Evolutionary conservation across 2,797 vertebrate genomes (phyloP).

Genomic region (Hozukius guyotensis): DNA sequence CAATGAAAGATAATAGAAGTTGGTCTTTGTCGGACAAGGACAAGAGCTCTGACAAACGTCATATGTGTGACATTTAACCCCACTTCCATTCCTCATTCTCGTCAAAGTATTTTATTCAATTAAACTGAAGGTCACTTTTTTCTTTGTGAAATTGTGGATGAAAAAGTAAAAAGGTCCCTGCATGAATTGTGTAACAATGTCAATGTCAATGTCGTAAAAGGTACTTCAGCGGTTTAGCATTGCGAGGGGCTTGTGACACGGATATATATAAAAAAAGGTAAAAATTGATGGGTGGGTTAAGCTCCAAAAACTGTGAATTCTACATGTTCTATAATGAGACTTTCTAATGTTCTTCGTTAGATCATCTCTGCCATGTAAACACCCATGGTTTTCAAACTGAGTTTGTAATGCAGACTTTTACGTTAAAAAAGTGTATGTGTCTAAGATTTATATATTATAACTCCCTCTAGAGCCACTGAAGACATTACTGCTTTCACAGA

Average conservation of each 20-base stretch:
- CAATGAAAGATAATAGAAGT: neutral
- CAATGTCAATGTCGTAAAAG: neutral
- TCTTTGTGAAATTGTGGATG: conserved; percentile 2
- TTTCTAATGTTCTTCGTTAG: neutral
- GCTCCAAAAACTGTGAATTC: neutral
- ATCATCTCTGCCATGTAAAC: neutral
- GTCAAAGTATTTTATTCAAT: conserved; percentile 14
- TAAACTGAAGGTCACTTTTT: conserved; percentile 1
- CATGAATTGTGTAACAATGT: neutral
- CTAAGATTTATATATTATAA: neutral
- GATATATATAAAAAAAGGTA: neutral
- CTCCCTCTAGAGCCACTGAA: neutral
- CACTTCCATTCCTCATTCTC: neutral
- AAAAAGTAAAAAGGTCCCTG: neutral
- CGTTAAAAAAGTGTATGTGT: neutral
- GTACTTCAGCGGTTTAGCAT: neutral
- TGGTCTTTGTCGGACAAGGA: conserved; percentile 38
- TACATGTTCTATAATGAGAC: neutral
- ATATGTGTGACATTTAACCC: conserved; percentile 14
- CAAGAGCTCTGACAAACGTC: neutral
- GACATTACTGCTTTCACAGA: neutral
- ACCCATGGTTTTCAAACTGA: neutral
- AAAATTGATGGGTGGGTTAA: neutral
- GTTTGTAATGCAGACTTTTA: neutral
- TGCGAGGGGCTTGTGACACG: neutral